Evolutionary conservation across 2,113 vertebrate genomes (phyloP), one percentile per base, ranked within the genome.

Genomic region (Heterochromis multidens): DNA sequence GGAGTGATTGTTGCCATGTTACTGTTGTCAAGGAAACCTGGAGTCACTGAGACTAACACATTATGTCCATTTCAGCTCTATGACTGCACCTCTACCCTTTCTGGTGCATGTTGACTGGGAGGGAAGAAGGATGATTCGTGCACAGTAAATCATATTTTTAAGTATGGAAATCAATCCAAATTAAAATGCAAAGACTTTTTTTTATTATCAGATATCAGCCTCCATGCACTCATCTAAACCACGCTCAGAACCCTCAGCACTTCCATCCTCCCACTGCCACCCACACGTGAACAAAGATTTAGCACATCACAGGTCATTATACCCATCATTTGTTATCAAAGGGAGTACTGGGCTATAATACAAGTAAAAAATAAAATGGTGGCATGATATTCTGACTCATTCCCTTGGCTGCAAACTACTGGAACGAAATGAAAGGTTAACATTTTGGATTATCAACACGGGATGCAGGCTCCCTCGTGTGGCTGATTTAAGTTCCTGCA

Each of bases 11-110:
- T 95, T 96, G 95, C 96, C 89, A 95, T 86, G 96, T 81, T 93
- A 96, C 95, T 8, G 95, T 96, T 90, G 94, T 93, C 94, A 94
- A 79, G 94, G 96, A 93, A 91, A 96, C 85, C 13, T 82, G 70
- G 56, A 91, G 83, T 91, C 90, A 63, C 83, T 35, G 81, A 90
- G 84, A 90, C 83, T 43, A 88, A 86, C 79, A 77, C 77, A 87
- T 77, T 80, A 77, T 87, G 80, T 92, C 79, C 67, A 84, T 59
- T 63, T 83, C 35, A 81, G 63, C 77, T 79, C 67, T 17, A 40
- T 70, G 54, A 43, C 67, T 81, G n/a, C 19, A 74, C 49, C 37
- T 70, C 60, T 12, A 13, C 27, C 80, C 43, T 76, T 43, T n/a
- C 29, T 63, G 79, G 25, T 74, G 52, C 83, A 84, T 52, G 17